Percentiles rank a stretch among this genome's conserved stretches.
phyloP scores from a whole-genome alignment of 2,797 vertebrate species.

The Apogon hyalosoma region DNA sequence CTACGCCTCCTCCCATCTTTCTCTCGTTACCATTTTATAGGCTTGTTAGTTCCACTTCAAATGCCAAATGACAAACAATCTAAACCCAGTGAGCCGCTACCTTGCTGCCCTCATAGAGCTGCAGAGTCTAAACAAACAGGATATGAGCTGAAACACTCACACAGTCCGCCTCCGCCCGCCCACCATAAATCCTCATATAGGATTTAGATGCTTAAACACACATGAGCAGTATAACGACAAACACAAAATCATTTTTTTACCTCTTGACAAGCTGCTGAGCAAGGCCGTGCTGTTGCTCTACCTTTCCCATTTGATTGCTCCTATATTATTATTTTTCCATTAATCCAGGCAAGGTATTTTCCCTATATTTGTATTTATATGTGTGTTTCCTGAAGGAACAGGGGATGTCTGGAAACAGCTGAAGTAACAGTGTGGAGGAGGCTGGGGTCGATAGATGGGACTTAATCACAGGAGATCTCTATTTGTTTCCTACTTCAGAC shows the following conservation, averaged over 20 bases:
- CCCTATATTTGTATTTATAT: neutral
- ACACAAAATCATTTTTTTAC: slow-evolving; percentile 26
- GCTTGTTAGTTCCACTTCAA: slow-evolving; percentile 87
- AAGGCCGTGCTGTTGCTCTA: neutral
- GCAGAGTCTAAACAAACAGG: slow-evolving; percentile 78
- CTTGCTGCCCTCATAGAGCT: slow-evolving; percentile 70
- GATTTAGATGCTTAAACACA: slow-evolving; percentile 50
- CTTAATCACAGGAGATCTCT: too few relatives aligned
- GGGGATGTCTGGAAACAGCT: too few relatives aligned
- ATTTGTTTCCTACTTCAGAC: too few relatives aligned
- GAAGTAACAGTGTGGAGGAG: too few relatives aligned
- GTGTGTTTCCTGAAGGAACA: too few relatives aligned
- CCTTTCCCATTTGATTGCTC: neutral
- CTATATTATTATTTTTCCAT: neutral
- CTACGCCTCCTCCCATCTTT: slow-evolving; percentile 42
- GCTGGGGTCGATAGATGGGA: too few relatives aligned
- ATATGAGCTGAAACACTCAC: slow-evolving; percentile 75
- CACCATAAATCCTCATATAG: slow-evolving; percentile 43
- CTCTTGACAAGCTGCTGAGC: slow-evolving; percentile 6
- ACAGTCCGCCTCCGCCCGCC: slow-evolving; percentile 47
- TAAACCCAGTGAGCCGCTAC: slow-evolving; percentile 77
- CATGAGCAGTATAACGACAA: slow-evolving; percentile 35
- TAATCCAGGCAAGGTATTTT: neutral
- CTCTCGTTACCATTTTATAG: slow-evolving; percentile 75
- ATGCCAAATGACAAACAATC: slow-evolving; percentile 85